Evolutionary conservation across 37 sponge, comb jelly and placozoan genomes (phyloP), one percentile per base, ranked within the genome.

Genomic region (Beroe forskalii): DNA sequence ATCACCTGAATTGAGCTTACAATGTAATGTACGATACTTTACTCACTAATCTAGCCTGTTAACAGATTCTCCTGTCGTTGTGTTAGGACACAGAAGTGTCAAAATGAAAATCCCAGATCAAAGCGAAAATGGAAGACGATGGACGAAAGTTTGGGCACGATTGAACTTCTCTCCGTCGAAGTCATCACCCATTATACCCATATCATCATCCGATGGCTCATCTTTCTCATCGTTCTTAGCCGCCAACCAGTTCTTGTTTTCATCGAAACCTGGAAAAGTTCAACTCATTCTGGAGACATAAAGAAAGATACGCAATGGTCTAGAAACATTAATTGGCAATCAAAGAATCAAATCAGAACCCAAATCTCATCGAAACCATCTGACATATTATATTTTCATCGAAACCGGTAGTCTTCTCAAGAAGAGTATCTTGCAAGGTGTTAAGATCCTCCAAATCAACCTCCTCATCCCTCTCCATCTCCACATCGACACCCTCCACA

Each of bases 351-450:
- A n/a, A n/a, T n/a, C n/a, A n/a, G n/a, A n/a, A n/a, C n/a, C n/a
- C n/a, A n/a, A n/a, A n/a, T n/a, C n/a, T n/a, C n/a, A n/a, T n/a
- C n/a, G n/a, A n/a, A n/a, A n/a, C n/a, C n/a, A n/a, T n/a, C n/a
- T n/a, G n/a, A n/a, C n/a, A n/a, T n/a, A n/a, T n/a, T n/a, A n/a
- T n/a, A n/a, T n/a, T n/a, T n/a, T n/a, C n/a, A n/a, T n/a, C n/a
- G 28, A 72, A 4, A 80, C 86, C 86, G 1, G 86, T 80, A 22
- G 86, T 37, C 40, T 80, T 80, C 48, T 80, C 86, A 24, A 80
- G 31, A 80, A 80, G 86, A 44, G 44, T 80, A 33, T 80, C 60
- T 23, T 80, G 86, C 14, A 80, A 55, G 12, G 3, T 22, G n/a
- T 80, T 44, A n/a, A 80, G 20, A 22, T 80, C 86, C 1, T 80